Base-by-base conservation (phyloP, 2,113 vertebrate species). In the Paradisaea rubra region DNA sequence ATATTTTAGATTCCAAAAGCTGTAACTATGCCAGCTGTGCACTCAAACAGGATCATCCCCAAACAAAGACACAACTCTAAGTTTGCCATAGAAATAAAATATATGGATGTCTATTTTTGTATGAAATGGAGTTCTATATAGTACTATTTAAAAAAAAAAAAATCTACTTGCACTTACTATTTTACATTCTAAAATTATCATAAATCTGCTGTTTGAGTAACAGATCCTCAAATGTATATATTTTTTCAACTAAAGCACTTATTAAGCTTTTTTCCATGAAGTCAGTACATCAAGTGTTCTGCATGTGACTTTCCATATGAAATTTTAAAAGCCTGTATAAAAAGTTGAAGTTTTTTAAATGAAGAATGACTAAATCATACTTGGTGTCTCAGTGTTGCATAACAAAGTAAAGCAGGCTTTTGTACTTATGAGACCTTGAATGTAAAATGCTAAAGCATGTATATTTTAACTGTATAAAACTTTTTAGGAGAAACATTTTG, bases 391-490 rank as follows among this genome's bases (percentile, higher is more conserved):
- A 86, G 76, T 91, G 82, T 96, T 97, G 86, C 45, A 33, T 88
- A 95, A 94, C 44, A 19, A 93, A 88, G 49, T 15, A 86, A 88
- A 93, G 80, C 69, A 79, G 81, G 82, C 65, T 92, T 72, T 83
- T 96, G 53, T 93, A 90, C 65, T 91, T 57, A 19, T 60, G 61
- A 92, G 89, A 57, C 47, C 65, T 56, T 14, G 61, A 96, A 94
- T 92, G 89, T 94, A 95, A 95, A 95, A 74, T 81, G 83, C 69
- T 85, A 57, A 83, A 92, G 69, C 87, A 50, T 97, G 96, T 97
- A 85, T 96, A 97, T 97, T 97, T 97, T 94, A 91, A 96, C 39
- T 97, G 94, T 97, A 96, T 97, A 97, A 97, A 96, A 17, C 31
- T 82, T 96, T 94, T 70, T 52, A 82, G 79, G 35, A 85, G 63